Evolutionary conservation across 2,113 vertebrate genomes (phyloP), one percentile per base, ranked within the genome.

Genomic region (Anarrhichthys ocellatus): DNA sequence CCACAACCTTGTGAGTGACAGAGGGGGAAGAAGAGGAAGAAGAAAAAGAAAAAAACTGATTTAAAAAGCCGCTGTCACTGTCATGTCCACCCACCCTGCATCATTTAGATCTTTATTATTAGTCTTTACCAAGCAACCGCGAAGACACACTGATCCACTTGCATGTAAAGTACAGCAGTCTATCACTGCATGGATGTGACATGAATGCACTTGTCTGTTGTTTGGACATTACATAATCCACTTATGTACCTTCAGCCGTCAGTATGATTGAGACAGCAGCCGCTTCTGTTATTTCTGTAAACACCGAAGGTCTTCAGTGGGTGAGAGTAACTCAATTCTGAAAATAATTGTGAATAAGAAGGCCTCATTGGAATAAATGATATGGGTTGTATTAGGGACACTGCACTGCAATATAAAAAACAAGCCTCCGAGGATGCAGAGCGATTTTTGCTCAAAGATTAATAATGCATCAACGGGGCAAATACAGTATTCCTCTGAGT

Each of bases 381-480:
- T 54, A 10, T 52, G 44, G 18, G 76, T 76, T 80, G 40, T 50
- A 18, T 2, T n/a, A 82, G 71, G 61, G 72, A 76, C 44, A 27
- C 32, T 32, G 76, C 71, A 13, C 46, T 65, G 80, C 71, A 89
- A 81, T 86, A 84, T 84, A 71, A 75, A 34, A 88, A 70, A 69
- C 56, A 75, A 73, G 64, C 64, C 84, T 82, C 78, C 48, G 20
- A 74, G 87, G 86, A 82, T 2, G 46, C 38, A 0, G 50, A 81
- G 75, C 20, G 62, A 80, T 86, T 90, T 86, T 85, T 88, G 73
- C 86, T 87, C 73, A 86, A 78, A 89, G 73, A 91, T 87, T 85
- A 79, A 89, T 86, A 81, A 80, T 61, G 78, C 83, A 82, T 91
- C 84, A 77, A 80, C 56, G 62, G 77, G 85, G 76, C 77, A 81